Conservation (phyloP, 2,113 vertebrate species). For the Eolophus roseicapilla region DNA sequence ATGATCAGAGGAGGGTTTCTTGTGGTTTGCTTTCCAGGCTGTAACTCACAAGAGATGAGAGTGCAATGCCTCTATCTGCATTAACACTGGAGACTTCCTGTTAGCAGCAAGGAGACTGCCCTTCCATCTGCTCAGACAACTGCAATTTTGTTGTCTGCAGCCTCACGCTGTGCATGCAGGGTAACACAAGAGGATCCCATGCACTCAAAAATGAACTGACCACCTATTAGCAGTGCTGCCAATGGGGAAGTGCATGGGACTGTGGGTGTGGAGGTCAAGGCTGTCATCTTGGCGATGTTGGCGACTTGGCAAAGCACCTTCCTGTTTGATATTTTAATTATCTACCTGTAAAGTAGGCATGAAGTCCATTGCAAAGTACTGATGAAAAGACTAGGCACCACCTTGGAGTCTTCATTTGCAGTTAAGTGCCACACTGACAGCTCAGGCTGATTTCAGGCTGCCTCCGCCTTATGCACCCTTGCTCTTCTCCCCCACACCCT, state of each 20-base stretch:
- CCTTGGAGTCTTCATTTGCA: background rate
- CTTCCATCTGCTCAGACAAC: background rate
- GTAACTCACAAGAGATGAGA: background rate
- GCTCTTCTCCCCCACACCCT: background rate
- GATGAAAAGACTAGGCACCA: background rate
- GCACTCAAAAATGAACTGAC: background rate
- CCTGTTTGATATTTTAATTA: background rate
- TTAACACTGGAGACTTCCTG: background rate
- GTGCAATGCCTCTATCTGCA: background rate
- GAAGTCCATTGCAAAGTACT: background rate
- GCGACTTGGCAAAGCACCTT: background rate
- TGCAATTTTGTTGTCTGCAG: background rate
- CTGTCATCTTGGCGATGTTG: background rate
- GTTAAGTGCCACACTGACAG: background rate
- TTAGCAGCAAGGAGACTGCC: background rate
- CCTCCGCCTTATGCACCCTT: background rate
- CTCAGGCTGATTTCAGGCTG: background rate
- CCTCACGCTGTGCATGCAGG: background rate
- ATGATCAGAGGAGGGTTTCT: background rate
- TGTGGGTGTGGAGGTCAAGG: background rate
- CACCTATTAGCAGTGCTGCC: background rate
- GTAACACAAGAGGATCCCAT: background rate
- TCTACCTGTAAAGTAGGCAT: background rate
- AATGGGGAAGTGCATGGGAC: rapidly evolving
- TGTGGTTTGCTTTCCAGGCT: background rate